Base-by-base conservation (phyloP, 2,113 vertebrate species). In the Lipotes vexillifer region DNA sequence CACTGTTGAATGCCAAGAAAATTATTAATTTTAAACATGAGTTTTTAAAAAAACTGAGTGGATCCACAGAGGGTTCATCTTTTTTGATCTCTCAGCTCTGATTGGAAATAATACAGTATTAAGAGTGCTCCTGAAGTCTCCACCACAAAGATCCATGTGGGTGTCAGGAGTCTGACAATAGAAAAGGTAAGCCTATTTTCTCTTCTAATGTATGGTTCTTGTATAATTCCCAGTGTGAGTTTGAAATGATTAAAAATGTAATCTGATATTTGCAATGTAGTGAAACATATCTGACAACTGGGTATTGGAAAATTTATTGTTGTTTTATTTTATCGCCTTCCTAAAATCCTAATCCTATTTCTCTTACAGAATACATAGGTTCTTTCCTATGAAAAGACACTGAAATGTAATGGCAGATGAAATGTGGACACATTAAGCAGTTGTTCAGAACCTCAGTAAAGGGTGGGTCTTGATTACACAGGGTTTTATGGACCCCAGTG, bases 241-340 rank as follows among this genome's bases (percentile, higher is more conserved):
- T 80, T 87, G 80, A 96, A 97, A 96, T 97, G 94, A 97, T 98
- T 91, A 52, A 97, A 97, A 94, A 96, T 82, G 57, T 77, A 96
- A 97, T 96, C 83, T 95, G 92, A 95, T 96, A 94, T 94, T 84
- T 93, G 36, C 93, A 93, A 86, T 96, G 87, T 92, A 87, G 82
- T 86, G 91, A 97, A 96, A 97, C 49, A 59, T 83, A 95, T 71
- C 93, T 97, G 96, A 97, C 78, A 93, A 93, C 31, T 81, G 87
- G 78, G 74, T 90, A 84, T 63, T 95, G 57, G 97, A 97, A 84
- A 97, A 49, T 80, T 92, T 94, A 87, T 81, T 83, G 71, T 66
- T 96, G 68, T 2, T 3, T 96, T 87, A 96, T 84, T 96, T 94
- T 75, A 87, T 31, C 87, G 57, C 41, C 41, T 95, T 89, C 78